A percentile compares a stretch with the other conserved stretches of the same genome.
phyloP scores from a whole-genome alignment of 2,797 vertebrate species.

The Balearica regulorum region DNA sequence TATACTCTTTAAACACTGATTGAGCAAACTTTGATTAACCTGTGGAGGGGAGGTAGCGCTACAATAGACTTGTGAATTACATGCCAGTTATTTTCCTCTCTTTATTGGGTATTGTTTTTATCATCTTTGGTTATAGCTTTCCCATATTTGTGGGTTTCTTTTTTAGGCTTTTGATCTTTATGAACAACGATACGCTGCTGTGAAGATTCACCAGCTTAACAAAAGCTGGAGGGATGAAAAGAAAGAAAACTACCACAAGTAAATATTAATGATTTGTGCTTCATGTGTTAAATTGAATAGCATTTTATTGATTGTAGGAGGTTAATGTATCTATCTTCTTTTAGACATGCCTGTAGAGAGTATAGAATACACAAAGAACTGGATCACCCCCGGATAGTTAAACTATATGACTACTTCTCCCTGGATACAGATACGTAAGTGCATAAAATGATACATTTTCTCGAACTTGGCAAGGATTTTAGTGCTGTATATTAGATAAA shows the following conservation, averaged over 20 bases:
- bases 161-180: conserved; percentile 96
- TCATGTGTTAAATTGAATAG: conserved; percentile 40
- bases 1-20: not conserved
- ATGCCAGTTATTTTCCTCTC: not conserved
- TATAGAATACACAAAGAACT: conserved; percentile 99
- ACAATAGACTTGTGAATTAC: not conserved
- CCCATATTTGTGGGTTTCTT: not conserved
- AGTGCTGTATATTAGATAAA: not conserved
- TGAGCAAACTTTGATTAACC: not conserved
- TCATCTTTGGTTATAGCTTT: not conserved
- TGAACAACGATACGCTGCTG: conserved; percentile 97
- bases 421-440: conserved; percentile 99
- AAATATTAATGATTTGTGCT: conserved; percentile 65
- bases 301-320: not conserved
- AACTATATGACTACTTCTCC: conserved; percentile 99
- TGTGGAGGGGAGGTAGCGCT: not conserved
- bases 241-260: conserved; percentile 99
- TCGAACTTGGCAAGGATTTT: not conserved
- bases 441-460: not conserved
- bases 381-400: conserved; percentile 98
- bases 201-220: conserved; percentile 99
- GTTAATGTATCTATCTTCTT: conserved; percentile 66
- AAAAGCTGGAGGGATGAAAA: conserved; percentile 99
- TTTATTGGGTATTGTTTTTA: not conserved
- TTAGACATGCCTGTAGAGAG: conserved; percentile 97